Base-by-base conservation (phyloP, 2,888 invertebrate species). In the Drosophila gaucha region DNA sequence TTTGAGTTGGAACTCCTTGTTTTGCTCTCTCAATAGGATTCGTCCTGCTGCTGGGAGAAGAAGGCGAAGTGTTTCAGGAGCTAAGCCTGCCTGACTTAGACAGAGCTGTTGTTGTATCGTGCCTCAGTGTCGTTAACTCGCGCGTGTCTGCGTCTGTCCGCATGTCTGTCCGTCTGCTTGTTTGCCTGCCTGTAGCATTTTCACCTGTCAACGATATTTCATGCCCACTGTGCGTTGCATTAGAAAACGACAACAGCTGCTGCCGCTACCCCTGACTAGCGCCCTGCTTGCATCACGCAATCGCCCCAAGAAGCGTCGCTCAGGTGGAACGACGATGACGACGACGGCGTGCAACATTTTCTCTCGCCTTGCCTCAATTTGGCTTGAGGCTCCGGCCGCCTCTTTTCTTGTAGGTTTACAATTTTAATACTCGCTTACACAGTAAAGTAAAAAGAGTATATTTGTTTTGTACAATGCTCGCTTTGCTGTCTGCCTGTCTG, bases 181-280 rank as follows among this genome's bases (percentile, higher is more conserved):
- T 35, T 36, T 56, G 66, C 31, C 20, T 56, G 57, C 49, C 46
- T 64, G 41, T 36, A 62, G 60, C 50, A 62, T 76, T 87, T 84
- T 86, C 84, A 84, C 84, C 84, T 84, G 84, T 87, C 84, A 87
- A 69, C 88, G 73, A 84, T 84, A 86, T 83, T 79, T 84, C 88
- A 87, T 87, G 80, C 76, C 79, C 79, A 82, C 79, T 82, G 88
- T 82, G 78, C 72, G 66, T 71, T 69, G 84, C 88, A 78, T 78
- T 87, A 82, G 79, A 85, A 78, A 67, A 82, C 67, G 78, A 71
- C 71, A 82, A 82, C 83, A 82, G 83, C 86, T 85, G 87, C 31
- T 44, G 85, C 68, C 66, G 31, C 46, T 47, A 31, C 54, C 38
- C 46, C 65, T 41, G 47, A 16, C 55, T 59, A 10, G 30, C 59